These are phyloP conservation scores for Coleophora flavipennella DNA, from an alignment of 2,888 invertebrate genomes.

Conservation along the genomic window DNA sequence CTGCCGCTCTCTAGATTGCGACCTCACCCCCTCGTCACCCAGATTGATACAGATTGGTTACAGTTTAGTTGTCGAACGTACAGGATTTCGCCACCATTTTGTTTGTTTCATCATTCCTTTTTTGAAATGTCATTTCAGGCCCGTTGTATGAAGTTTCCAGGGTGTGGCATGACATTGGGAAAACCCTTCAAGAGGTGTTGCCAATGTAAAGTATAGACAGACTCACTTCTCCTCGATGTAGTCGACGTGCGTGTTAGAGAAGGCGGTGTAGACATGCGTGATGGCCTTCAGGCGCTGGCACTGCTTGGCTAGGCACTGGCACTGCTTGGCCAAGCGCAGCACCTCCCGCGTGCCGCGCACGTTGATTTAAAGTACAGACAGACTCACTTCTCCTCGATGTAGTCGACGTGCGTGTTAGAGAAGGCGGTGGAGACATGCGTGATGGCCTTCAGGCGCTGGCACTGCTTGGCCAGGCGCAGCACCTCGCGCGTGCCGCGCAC, in stretches of 20 bases:
- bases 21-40: too few species aligned
- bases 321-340: constrained; percentile 79
- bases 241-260: constrained; percentile 81
- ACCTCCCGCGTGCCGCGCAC: constrained; percentile 83
- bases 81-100: too few species aligned
- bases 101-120: too few species aligned
- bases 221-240: constrained; percentile 78
- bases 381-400: constrained; percentile 77
- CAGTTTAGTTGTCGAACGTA: too few species aligned
- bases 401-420: constrained; percentile 82
- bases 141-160: too few species aligned
- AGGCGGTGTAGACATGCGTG: constrained; percentile 58
- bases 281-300: constrained; percentile 76
- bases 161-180: too few species aligned
- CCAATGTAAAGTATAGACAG: too few species aligned
- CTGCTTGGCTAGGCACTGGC: too few species aligned
- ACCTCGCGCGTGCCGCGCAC: constrained; percentile 83
- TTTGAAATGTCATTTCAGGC: too few species aligned
- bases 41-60: too few species aligned
- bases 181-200: too few species aligned
- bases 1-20: too few species aligned
- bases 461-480: constrained; percentile 79
- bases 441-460: constrained; percentile 77
- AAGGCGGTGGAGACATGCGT: constrained; percentile 60
- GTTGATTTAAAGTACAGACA: constrained; percentile 76